These are phyloP conservation scores for Pampus argenteus DNA, from an alignment of 2,797 vertebrate genomes.

Conservation along the genomic window DNA sequence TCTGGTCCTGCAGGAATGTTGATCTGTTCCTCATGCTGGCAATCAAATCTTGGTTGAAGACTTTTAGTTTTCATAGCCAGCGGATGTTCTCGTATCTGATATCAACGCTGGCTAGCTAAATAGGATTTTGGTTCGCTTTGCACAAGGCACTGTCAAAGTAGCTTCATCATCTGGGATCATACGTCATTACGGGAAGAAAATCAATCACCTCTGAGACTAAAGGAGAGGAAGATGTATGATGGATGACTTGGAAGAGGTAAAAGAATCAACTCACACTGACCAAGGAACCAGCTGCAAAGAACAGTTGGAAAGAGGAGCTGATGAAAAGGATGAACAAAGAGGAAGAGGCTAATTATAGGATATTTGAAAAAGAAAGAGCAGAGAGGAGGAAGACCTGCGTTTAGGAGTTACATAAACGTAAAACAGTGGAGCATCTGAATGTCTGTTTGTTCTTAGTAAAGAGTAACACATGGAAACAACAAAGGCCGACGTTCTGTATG, in stretches of 20 bases:
- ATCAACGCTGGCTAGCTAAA: conserved; percentile 27
- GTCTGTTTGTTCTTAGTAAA: conserved; percentile 21
- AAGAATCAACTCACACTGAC: neutral
- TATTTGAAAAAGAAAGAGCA: conserved; percentile 12
- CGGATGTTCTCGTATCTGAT: conserved; percentile 45
- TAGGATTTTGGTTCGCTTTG: conserved; percentile 30
- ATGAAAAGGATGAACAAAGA: conserved; percentile 11
- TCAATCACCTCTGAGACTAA: conserved; percentile 8
- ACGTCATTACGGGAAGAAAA: conserved; percentile 26
- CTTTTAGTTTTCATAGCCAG: conserved; percentile 38
- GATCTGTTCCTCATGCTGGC: conserved; percentile 30
- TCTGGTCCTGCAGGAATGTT: conserved; percentile 40
- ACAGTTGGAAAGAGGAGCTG: conserved; percentile 12
- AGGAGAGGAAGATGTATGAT: neutral
- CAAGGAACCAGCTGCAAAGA: conserved; percentile 16
- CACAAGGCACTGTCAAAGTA: conserved; percentile 15
- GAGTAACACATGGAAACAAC: conserved; percentile 20
- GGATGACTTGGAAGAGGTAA: neutral
- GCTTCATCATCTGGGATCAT: conserved; percentile 14
- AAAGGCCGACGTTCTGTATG: conserved; percentile 13
- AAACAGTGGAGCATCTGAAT: conserved; percentile 15
- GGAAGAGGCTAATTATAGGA: conserved; percentile 19
- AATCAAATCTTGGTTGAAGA: conserved; percentile 36
- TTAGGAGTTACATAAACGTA: conserved; percentile 18
- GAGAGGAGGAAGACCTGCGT: conserved; percentile 6